phyloP scores from a whole-genome alignment of 2,113 vertebrate species.

The Ailuropoda melanoleuca region DNA sequence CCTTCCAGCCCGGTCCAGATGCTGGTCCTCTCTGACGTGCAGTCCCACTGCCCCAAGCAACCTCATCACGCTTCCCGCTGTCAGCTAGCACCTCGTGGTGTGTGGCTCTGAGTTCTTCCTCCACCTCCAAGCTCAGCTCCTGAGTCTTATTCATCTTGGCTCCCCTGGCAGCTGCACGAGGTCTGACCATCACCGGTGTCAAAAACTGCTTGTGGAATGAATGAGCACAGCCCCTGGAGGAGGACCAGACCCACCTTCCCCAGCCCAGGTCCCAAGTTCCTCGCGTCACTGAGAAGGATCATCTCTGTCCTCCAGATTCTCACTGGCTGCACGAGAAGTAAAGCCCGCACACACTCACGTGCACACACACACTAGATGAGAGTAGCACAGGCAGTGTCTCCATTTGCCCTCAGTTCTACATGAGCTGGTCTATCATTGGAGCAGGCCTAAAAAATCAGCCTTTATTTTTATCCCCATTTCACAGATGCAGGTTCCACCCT shows the following conservation, averaged over 20 bases:
- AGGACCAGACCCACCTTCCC: neutral
- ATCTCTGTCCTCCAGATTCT: neutral
- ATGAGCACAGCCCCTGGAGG: neutral
- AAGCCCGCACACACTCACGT: fast-evolving
- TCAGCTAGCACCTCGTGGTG: neutral
- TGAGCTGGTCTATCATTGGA: neutral
- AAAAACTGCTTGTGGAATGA: neutral
- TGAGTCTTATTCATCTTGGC: neutral
- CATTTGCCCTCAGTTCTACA: neutral
- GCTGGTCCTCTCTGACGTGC: neutral
- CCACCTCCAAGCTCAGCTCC: neutral
- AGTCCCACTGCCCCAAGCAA: neutral
- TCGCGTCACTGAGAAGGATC: neutral
- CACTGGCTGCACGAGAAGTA: neutral
- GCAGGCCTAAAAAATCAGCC: neutral
- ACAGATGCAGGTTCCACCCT: neutral
- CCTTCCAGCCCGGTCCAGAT: neutral
- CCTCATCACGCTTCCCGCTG: neutral
- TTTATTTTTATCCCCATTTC: neutral
- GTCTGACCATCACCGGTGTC: neutral
- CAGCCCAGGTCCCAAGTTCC: neutral
- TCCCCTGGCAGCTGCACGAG: neutral
- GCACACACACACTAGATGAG: neutral
- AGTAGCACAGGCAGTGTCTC: fast-evolving
- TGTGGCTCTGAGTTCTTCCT: neutral